phyloP scores from a whole-genome alignment of 2,797 vertebrate species.

The Coregonus ussuriensis region DNA sequence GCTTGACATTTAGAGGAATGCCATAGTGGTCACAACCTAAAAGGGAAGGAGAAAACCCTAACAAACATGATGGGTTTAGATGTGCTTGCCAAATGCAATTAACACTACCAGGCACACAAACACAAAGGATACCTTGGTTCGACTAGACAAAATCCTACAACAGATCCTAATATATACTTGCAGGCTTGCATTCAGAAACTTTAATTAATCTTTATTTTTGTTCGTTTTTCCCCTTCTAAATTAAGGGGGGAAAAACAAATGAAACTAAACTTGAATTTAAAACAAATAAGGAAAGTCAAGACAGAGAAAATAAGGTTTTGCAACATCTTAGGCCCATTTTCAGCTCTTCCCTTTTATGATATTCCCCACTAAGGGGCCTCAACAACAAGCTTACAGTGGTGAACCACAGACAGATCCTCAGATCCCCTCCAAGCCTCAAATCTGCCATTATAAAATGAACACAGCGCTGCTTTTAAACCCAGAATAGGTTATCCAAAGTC shows the following conservation, averaged over 20 bases:
- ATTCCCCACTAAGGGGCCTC: conserved; percentile 36
- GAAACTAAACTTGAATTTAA: conserved; percentile 1
- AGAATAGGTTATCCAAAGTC: conserved; percentile 1
- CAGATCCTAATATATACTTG: conserved; percentile 7
- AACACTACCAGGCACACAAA: conserved; percentile 43
- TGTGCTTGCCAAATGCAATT: conserved; percentile 44
- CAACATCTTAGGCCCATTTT: conserved; percentile 34
- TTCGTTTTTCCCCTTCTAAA: too few relatives aligned
- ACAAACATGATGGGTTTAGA: conserved; percentile 46
- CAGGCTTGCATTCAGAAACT: conserved; percentile 35
- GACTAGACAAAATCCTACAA: conserved; percentile 21
- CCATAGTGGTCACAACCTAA: conserved; percentile 33
- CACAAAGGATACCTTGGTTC: conserved; percentile 34
- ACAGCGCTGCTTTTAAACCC: conserved; percentile 12
- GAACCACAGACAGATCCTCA: conserved; percentile 31
- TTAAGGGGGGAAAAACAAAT: conserved; percentile 26
- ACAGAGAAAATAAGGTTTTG: conserved; percentile 5
- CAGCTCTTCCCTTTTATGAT: conserved; percentile 32
- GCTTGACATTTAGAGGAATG: conserved; percentile 50
- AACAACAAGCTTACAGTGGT: conserved; percentile 31
- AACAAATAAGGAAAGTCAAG: not conserved
- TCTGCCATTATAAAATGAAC: conserved; percentile 13
- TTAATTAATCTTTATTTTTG: not conserved
- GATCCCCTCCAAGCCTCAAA: conserved; percentile 20
- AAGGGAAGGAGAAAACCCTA: conserved; percentile 30